These are phyloP conservation scores for Echinarachnius parma DNA, from an alignment of 53 echinoderm and acorn worm genomes.

Conservation along the genomic window DNA sequence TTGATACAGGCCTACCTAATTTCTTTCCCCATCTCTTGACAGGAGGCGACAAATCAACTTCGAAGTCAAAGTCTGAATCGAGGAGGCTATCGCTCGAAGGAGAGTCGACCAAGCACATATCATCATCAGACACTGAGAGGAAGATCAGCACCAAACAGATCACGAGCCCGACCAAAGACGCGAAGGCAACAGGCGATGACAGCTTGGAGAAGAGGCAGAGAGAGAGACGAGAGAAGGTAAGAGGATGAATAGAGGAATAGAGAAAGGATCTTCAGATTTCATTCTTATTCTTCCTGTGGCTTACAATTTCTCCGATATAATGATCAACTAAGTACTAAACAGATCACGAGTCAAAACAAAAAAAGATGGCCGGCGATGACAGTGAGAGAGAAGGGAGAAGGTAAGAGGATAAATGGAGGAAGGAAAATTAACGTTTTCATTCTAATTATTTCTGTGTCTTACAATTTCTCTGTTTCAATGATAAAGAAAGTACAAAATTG, in stretches of 20 bases:
- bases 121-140: constrained; percentile 19
- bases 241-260: too few species aligned
- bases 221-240: constrained; percentile 37
- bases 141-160: constrained; percentile 19
- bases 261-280: too few species aligned
- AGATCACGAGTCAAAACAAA: too few species aligned
- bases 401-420: neutral
- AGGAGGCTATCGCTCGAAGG: constrained; percentile 15
- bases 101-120: neutral
- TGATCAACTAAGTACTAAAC: too few species aligned
- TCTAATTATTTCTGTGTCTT: too few species aligned
- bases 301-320: too few species aligned
- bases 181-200: neutral
- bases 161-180: constrained; percentile 32
- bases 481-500: neutral
- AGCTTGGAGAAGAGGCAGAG: constrained; percentile 19
- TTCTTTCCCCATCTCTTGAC: too few species aligned
- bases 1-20: too few species aligned
- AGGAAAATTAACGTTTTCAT: neutral
- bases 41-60: neutral
- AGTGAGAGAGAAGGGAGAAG: constrained; percentile 13
- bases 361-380: neutral
- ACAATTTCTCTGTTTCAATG: too few species aligned
- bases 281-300: too few species aligned
- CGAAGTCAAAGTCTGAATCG: constrained; percentile 17